phyloP scores from a whole-genome alignment of 2,797 vertebrate genomes.

The Propithecus deckenii region DNA sequence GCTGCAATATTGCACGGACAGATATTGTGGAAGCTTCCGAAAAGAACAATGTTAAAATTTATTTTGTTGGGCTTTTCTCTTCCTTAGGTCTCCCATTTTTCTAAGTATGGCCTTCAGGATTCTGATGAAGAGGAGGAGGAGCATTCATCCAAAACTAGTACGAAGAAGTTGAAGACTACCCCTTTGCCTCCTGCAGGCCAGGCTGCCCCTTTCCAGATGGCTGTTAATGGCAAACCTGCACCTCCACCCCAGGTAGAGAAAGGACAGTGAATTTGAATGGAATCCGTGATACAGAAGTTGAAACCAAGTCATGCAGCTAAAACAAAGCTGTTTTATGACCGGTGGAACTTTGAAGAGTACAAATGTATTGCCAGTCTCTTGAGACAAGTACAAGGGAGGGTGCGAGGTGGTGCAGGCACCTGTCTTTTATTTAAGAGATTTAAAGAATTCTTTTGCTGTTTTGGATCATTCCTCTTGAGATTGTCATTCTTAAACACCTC shows the following conservation, averaged over 20 bases:
- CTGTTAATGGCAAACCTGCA: constrained; percentile 88
- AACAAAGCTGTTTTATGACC: constrained; percentile 61
- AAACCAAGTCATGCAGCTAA: constrained; percentile 65
- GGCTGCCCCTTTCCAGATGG: constrained; percentile 83
- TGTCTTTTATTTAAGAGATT: constrained; percentile 49
- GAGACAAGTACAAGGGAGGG: constrained; percentile 45
- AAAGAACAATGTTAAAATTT: constrained; percentile 14
- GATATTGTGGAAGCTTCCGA: neutral
- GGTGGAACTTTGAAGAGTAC: constrained; percentile 65
- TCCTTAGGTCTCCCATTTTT: constrained; percentile 94
- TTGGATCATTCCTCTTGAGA: constrained; percentile 56
- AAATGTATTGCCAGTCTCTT: constrained; percentile 43
- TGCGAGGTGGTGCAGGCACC: constrained; percentile 15
- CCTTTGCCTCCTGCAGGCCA: constrained; percentile 85
- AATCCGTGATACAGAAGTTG: constrained; percentile 59
- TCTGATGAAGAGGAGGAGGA: constrained; percentile 95
- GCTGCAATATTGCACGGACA: neutral
- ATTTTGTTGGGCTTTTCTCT: constrained; percentile 45
- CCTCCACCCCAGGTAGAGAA: constrained; percentile 92
- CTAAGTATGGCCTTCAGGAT: constrained; percentile 97
- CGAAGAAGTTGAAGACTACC: constrained; percentile 93
- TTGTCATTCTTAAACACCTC: constrained; percentile 51
- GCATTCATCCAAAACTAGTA: constrained; percentile 86
- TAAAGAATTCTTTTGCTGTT: constrained; percentile 62
- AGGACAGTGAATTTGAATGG: constrained; percentile 68